Percentiles rank a stretch among this genome's conserved stretches.
These are phyloP conservation scores for Mustela nigripes DNA, from an alignment of 2,113 vertebrate genomes.

Conservation along the genomic window DNA sequence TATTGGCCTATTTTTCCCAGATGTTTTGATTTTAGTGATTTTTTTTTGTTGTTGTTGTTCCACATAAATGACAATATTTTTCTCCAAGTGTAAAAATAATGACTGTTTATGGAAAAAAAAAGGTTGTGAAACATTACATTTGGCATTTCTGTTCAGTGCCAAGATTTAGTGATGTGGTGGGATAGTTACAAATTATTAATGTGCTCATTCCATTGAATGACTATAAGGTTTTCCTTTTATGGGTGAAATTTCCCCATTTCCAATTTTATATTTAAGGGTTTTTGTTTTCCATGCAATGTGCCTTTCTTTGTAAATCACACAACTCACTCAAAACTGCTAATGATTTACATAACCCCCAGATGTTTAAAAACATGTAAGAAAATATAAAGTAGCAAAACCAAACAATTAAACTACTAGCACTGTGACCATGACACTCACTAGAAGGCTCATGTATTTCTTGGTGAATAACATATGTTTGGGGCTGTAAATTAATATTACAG, in stretches of 20 bases:
- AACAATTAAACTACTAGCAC: neutral
- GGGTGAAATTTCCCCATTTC: conserved; percentile 67
- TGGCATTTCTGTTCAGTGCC: conserved; percentile 77
- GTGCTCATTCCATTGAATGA: conserved; percentile 67
- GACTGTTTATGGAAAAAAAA: conserved; percentile 79
- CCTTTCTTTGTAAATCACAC: conserved; percentile 28
- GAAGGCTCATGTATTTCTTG: neutral
- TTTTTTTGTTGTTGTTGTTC: conserved; percentile 60
- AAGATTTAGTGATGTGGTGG: conserved; percentile 54
- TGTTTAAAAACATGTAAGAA: conserved; percentile 55
- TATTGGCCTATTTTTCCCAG: conserved; percentile 70
- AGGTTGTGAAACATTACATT: conserved; percentile 71
- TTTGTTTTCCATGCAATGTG: neutral
- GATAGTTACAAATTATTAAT: conserved; percentile 71
- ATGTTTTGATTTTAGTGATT: conserved; percentile 78
- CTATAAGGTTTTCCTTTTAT: conserved; percentile 73
- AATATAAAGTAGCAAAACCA: conserved; percentile 54
- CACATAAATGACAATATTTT: conserved; percentile 74
- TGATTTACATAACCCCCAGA: conserved; percentile 52
- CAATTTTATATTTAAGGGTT: conserved; percentile 61
- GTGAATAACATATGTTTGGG: neutral
- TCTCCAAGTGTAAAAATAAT: conserved; percentile 67
- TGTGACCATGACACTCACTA: neutral
- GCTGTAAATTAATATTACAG: conserved; percentile 14
- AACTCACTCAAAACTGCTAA: conserved; percentile 43